Evolutionary conservation across 2,888 invertebrate species (phyloP).

Genomic region (Microctonus brassicae): DNA sequence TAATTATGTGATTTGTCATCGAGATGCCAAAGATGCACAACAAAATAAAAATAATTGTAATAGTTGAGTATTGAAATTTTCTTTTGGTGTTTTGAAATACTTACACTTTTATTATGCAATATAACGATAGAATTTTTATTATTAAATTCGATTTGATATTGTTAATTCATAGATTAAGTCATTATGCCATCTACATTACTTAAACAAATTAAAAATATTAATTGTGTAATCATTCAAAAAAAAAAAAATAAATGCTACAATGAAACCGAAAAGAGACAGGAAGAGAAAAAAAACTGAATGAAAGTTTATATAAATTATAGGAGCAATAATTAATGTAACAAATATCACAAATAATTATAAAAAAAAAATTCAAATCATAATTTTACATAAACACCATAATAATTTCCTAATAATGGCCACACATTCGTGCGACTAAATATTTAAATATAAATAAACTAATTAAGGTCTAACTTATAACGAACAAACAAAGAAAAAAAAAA

Average conservation of each 20-base stretch:
- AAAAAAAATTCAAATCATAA: too few relatives aligned
- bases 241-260: too few relatives aligned
- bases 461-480: not conserved
- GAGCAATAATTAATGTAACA: not conserved
- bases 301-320: not conserved
- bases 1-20: slow-evolving; percentile 21
- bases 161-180: not conserved
- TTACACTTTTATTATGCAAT: not conserved
- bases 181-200: not conserved
- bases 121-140: not conserved
- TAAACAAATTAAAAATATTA: not conserved
- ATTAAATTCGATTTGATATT: not conserved
- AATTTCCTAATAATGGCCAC: not conserved
- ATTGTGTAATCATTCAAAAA: too few relatives aligned
- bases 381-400: not conserved
- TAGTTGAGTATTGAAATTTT: slow-evolving; percentile 1
- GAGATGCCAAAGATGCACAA: slow-evolving; percentile 33
- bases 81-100: not conserved
- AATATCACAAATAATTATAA: not conserved
- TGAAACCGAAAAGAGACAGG: not conserved
- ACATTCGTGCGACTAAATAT: not conserved
- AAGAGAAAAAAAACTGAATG: not conserved
- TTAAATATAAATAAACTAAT: not conserved
- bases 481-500: not conserved
- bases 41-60: slow-evolving; percentile 4